Conservation (phyloP, 2,113 vertebrate genomes). For the Otolemur garnettii region DNA sequence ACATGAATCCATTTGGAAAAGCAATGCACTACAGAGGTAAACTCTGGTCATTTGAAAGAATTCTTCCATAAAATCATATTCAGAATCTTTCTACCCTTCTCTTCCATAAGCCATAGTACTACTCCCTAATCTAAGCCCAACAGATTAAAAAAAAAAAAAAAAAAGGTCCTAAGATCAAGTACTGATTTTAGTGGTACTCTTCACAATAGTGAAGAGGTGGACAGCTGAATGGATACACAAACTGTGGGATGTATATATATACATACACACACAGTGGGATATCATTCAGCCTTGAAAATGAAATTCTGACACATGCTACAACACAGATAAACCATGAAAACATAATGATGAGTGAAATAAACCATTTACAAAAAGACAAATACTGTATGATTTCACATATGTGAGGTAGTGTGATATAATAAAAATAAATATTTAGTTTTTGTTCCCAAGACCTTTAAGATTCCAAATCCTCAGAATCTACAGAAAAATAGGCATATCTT, state of each 20-base stretch:
- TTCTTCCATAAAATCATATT: background rate
- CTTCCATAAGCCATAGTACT: background rate
- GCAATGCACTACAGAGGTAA: background rate
- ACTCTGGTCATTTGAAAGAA: background rate
- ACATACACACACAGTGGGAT: background rate
- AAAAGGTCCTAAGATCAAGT: background rate
- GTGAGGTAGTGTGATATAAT: background rate
- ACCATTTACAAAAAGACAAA: conserved; percentile 6
- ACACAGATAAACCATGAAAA: background rate
- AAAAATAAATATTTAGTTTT: background rate
- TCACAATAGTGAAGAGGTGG: background rate
- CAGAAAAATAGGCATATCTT: background rate
- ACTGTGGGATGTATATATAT: background rate
- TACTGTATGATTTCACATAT: background rate
- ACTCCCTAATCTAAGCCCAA: background rate
- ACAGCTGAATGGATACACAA: background rate
- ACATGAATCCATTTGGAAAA: conserved; percentile 33
- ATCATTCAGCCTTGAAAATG: background rate
- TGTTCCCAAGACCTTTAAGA: background rate
- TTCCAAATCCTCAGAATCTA: background rate
- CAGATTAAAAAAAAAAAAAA: background rate
- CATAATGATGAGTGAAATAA: background rate
- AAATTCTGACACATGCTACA: background rate
- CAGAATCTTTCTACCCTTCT: background rate
- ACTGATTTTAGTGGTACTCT: background rate